Percentiles rank a stretch among this genome's conserved stretches.
These are phyloP conservation scores for Gallinago nigripennis DNA, from an alignment of 2,797 vertebrate species.

Conservation along the genomic window DNA sequence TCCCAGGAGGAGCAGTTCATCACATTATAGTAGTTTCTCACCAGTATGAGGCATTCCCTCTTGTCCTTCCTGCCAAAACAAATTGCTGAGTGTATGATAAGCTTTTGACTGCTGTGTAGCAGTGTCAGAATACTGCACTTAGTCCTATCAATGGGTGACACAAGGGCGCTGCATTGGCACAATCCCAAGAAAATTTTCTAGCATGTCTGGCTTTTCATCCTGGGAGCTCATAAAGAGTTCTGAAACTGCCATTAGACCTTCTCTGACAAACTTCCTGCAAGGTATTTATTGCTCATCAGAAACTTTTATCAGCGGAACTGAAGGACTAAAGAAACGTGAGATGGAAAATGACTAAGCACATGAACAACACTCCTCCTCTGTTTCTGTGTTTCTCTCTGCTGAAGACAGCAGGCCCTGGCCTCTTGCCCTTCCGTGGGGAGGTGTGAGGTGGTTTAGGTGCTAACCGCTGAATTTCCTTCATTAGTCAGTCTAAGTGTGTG, in stretches of 20 bases:
- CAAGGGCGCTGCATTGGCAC: not conserved
- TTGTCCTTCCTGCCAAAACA: not conserved
- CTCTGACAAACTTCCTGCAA: not conserved
- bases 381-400: not conserved
- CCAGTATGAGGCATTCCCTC: not conserved
- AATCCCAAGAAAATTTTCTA: not conserved
- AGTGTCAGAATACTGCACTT: not conserved
- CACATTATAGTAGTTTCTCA: not conserved
- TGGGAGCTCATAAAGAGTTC: not conserved
- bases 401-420: rapidly evolving
- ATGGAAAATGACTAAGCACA: not conserved
- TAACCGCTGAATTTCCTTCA: not conserved
- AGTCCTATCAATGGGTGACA: not conserved
- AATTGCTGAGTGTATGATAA: not conserved
- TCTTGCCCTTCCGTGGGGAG: not conserved
- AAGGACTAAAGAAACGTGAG: not conserved
- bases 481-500: not conserved
- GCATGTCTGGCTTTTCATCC: not conserved
- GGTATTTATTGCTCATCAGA: not conserved
- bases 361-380: rapidly evolving
- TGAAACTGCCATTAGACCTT: not conserved
- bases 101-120: not conserved
- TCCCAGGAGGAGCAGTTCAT: not conserved
- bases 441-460: not conserved
- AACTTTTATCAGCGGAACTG: not conserved